Conservation (phyloP, 2,113 vertebrate genomes). For the Barnardius zonarius region DNA sequence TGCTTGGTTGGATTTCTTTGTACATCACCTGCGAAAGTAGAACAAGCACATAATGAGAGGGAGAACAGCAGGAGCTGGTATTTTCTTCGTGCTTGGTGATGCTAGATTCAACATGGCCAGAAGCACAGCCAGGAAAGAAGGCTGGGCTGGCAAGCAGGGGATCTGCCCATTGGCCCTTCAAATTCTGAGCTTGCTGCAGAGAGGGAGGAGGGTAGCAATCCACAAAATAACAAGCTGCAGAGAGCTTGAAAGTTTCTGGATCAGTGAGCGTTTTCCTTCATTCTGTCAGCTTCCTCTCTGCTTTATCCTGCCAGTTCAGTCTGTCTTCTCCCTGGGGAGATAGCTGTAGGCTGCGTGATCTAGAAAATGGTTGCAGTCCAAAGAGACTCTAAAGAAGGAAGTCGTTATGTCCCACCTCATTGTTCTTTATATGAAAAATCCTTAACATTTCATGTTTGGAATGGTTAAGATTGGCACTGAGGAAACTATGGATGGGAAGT, state of each 20-base stretch:
- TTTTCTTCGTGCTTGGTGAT: not conserved
- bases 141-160: not conserved
- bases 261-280: not conserved
- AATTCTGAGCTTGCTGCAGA: not conserved
- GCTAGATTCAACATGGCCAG: not conserved
- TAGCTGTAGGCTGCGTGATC: not conserved
- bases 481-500: not conserved
- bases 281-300: not conserved
- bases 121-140: not conserved
- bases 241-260: not conserved
- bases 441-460: not conserved
- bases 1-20: not conserved
- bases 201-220: not conserved
- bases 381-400: not conserved
- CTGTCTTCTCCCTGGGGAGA: not conserved
- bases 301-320: not conserved
- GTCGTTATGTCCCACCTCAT: not conserved
- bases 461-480: not conserved
- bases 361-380: not conserved
- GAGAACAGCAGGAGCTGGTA: not conserved
- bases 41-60: not conserved
- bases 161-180: accelerated
- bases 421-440: not conserved
- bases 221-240: not conserved
- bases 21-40: not conserved